Base-by-base conservation (phyloP, 2,888 invertebrate species). In the Torymus aiolomorphi region DNA sequence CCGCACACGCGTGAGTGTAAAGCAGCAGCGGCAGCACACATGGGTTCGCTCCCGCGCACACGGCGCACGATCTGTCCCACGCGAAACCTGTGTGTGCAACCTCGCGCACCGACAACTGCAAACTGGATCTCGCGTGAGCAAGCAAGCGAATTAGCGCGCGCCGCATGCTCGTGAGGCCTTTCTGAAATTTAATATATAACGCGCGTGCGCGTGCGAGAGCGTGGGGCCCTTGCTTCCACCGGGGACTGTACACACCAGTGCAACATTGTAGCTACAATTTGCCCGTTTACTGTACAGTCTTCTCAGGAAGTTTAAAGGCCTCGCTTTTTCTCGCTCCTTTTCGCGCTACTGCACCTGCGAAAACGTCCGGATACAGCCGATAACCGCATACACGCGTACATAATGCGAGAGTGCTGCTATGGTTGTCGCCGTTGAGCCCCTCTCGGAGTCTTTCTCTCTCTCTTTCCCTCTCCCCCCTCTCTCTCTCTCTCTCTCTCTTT, bases 261-360 rank as follows among this genome's bases (percentile, higher is more conserved):
- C 87, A 86, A 88, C 86, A 87, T 87, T 88, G 86, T 87, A 85
- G 82, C 83, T 82, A 84, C 84, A 86, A 87, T 87, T 87, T 88
- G 85, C 85, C 83, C 81, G 82, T 84, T 86, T 85, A 84, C 65
- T 78, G 83, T 85, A 84, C 84, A 84, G 80, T 83, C 84, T 24
- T 73, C 42, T 69, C 69, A 73, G 66, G 67, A 82, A 80, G 78
- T 82, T 49, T 57, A 70, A 66, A 66, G 62, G 24, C 54, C 67
- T 16, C n/a, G n/a, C 13, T 42, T 42, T 42, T 42, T 42, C 42
- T 42, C 42, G 42, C 5, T 42, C 42, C 8, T 42, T 42, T 42
- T 65, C 59, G 61, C 63, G 65, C 65, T 71, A 77, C 70, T 59
- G 65, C 66, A 54, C 42, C 24, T 52, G 14, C 24, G 24, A 57